phyloP scores from a whole-genome alignment of 2,888 invertebrate species.

The Apotomis capreana region DNA sequence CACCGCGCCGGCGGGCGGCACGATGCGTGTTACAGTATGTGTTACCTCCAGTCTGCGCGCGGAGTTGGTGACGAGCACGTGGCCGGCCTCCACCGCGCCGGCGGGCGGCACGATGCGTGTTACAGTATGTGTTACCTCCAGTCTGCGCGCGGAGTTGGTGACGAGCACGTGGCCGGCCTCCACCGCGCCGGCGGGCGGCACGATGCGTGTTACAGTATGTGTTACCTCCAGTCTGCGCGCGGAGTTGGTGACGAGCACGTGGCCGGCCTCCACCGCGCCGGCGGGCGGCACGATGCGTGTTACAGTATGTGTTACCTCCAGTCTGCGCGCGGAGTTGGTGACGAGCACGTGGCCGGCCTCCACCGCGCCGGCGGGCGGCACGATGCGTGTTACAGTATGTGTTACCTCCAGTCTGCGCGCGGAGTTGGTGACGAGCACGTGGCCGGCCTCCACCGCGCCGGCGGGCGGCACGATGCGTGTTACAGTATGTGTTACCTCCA shows the following conservation, averaged over 20 bases:
- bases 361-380: conserved; percentile 87
- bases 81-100: too few species aligned
- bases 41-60: too few species aligned
- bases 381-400: conserved; percentile 51
- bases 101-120: too few species aligned
- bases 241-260: too few species aligned
- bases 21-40: conserved; percentile 51
- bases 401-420: too few species aligned
- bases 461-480: too few species aligned
- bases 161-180: conserved; percentile 86
- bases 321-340: conserved; percentile 93
- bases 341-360: conserved; percentile 86
- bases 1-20: conserved; percentile 87
- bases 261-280: too few species aligned
- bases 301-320: conserved; percentile 79
- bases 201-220: conserved; percentile 51
- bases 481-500: conserved; percentile 79
- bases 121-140: conserved; percentile 79
- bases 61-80: too few species aligned
- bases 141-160: conserved; percentile 93
- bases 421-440: too few species aligned
- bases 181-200: conserved; percentile 87
- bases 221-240: too few species aligned
- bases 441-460: too few species aligned
- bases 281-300: too few species aligned